Conservation (phyloP, 2,888 invertebrate species). For the Pogonocherus hispidulus region DNA sequence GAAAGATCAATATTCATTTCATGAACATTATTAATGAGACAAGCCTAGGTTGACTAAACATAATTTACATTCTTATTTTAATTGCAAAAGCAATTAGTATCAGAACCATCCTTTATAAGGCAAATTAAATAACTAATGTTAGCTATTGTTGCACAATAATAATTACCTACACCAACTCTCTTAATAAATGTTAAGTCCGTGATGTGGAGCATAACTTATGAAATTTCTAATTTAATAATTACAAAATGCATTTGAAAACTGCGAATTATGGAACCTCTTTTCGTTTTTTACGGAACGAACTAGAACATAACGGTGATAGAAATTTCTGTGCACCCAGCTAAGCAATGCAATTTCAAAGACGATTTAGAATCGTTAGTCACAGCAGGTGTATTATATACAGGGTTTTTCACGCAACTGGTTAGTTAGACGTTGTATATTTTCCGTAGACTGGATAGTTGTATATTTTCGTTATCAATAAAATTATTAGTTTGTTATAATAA, state of each 20-base stretch:
- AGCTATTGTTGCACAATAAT: conserved; percentile 8
- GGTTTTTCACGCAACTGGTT: too few relatives aligned
- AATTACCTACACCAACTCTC: conserved; percentile 4
- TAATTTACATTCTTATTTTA: not conserved
- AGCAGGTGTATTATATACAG: too few relatives aligned
- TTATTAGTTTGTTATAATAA: too few relatives aligned
- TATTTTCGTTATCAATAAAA: too few relatives aligned
- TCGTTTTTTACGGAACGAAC: conserved; percentile 30
- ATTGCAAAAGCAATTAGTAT: not conserved
- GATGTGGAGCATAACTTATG: conserved; percentile 47
- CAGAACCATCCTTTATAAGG: not conserved
- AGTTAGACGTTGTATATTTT: too few relatives aligned
- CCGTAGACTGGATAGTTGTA: too few relatives aligned
- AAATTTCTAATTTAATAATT: conserved; percentile 46
- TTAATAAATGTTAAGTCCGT: conserved; percentile 36
- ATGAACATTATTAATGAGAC: too few relatives aligned
- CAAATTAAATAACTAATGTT: conserved; percentile 6
- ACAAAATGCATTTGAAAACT: conserved; percentile 31
- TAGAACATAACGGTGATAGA: conserved; percentile 41
- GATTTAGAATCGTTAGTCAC: conserved; percentile 42
- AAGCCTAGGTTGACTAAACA: not conserved
- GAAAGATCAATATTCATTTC: too few relatives aligned
- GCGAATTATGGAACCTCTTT: conserved; percentile 17
- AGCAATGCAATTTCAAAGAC: conserved; percentile 21
- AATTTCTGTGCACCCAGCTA: not conserved